Base-by-base conservation (phyloP, 2,113 vertebrate species). In the Propithecus coquereli region DNA sequence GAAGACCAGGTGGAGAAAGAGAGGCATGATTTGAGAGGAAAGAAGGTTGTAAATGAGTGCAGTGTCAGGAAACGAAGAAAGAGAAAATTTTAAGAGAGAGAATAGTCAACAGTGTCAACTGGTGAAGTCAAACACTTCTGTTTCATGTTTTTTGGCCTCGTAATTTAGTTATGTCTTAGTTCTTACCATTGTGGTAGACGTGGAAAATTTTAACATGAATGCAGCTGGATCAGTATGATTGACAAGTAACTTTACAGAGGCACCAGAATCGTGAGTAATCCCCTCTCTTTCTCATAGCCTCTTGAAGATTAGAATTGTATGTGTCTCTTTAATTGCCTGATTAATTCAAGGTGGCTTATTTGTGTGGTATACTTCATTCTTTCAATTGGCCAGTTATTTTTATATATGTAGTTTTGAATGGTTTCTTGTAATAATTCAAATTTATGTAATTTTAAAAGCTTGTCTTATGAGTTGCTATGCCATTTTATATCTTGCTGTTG, bases 391-490 rank as follows among this genome's bases (percentile, higher is more conserved):
- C 43, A 86, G 79, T 92, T 65, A 73, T 92, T 95, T 97, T 95
- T 87, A 77, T 90, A 80, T 77, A 71, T 76, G 80, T 92, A 76
- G 25, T 77, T 96, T 95, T 80, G 54, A 91, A 92, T 89, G 82
- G n/a, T 84, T 97, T 94, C 94, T 95, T 97, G 68, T 96, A 97
- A 70, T 97, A 98, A 98, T 98, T 97, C 98, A 98, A 97, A 97
- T 98, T 98, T 97, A 94, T 98, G 97, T 97, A 98, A 98, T 97
- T 97, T 96, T 88, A 97, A 98, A 98, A 96, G 91, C 96, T 97
- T 95, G 83, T 98, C 97, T 95, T 96, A 93, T 97, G 97, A 98
- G 95, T 96, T 94, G 80, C 57, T 97, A 87, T 98, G 94, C 97
- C 92, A 93, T 98, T 98, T 98, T 96, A 89, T 96, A 87, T 97